Percentiles rank a stretch among this genome's conserved stretches.
Conservation (phyloP, 2,113 vertebrate species). For the Merops nubicus region DNA sequence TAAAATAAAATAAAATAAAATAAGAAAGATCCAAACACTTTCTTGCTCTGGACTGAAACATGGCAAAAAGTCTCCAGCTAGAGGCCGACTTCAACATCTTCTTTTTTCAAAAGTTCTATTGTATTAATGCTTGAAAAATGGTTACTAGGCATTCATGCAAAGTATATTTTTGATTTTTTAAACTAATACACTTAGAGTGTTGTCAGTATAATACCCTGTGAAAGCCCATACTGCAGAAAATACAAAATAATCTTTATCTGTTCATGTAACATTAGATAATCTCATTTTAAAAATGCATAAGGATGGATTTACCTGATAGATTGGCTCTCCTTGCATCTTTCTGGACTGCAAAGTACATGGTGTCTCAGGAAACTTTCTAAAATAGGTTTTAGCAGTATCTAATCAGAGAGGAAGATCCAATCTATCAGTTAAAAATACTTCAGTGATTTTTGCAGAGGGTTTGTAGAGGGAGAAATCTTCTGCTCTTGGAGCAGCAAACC, state of each 20-base stretch:
- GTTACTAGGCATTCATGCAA: not conserved
- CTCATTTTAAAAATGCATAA: not conserved
- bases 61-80: not conserved
- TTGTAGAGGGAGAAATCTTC: not conserved
- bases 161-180: not conserved
- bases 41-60: not conserved
- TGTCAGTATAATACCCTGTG: not conserved
- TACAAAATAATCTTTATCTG: not conserved
- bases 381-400: not conserved
- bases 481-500: not conserved
- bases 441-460: not conserved
- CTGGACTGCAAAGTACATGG: not conserved
- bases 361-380: not conserved
- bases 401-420: not conserved
- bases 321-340: not conserved
- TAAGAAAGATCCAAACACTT: not conserved
- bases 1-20: too few species aligned
- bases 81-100: not conserved
- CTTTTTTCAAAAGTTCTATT: not conserved
- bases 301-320: not conserved
- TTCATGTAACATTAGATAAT: not conserved
- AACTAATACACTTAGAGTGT: not conserved
- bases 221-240: not conserved
- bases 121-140: not conserved
- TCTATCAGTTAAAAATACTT: not conserved